Evolutionary conservation across 2,113 vertebrate genomes (phyloP).

Genomic region (Casuarius casuarius): DNA sequence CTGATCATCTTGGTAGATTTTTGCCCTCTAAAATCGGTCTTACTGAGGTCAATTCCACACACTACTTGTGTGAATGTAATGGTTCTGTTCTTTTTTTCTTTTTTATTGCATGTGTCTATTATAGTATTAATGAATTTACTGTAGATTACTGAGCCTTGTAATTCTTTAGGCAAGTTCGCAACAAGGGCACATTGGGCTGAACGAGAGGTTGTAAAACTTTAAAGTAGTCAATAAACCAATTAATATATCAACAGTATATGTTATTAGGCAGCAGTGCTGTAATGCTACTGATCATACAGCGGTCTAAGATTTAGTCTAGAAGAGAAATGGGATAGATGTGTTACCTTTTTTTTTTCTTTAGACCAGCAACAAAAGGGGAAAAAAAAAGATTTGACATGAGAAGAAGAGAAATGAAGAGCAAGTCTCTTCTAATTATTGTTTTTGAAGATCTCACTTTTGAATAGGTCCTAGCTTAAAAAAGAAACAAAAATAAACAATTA

Average conservation of each 20-base stretch:
- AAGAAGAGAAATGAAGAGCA: neutral
- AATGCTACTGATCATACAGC: constrained; percentile 30
- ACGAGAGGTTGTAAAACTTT: constrained; percentile 69
- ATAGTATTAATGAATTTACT: constrained; percentile 47
- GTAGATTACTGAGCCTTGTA: constrained; percentile 50
- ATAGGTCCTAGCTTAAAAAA: neutral
- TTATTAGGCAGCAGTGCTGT: constrained; percentile 12
- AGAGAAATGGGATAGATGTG: neutral
- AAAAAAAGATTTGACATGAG: neutral
- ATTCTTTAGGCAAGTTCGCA: constrained; percentile 64
- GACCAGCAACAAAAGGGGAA: neutral
- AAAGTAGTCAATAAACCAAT: constrained; percentile 73
- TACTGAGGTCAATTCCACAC: neutral
- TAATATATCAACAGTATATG: constrained; percentile 60
- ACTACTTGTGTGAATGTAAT: neutral
- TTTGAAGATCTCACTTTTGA: neutral
- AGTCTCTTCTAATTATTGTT: neutral
- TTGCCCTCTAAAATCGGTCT: neutral
- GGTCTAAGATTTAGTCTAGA: constrained; percentile 38
- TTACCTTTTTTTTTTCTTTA: neutral
- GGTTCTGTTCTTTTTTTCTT: neutral
- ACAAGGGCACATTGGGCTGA: constrained; percentile 54
- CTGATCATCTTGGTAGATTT: neutral
- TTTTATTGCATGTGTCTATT: neutral
- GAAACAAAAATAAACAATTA: constrained; percentile 26